These are phyloP conservation scores for Rhyacichthys aspro DNA, from an alignment of 2,797 vertebrate species.

Conservation along the genomic window DNA sequence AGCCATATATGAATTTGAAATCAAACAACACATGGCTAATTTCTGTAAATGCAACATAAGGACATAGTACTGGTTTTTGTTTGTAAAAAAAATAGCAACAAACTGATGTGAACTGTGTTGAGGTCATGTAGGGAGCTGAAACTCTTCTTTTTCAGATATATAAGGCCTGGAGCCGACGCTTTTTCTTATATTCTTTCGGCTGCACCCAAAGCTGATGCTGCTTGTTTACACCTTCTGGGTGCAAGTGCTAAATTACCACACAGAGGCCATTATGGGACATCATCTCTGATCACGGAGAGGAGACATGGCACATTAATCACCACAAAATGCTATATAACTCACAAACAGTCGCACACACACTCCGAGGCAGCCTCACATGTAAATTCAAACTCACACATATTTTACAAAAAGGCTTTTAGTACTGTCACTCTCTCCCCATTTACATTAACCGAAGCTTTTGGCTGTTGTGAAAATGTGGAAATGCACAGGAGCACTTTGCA, in stretches of 20 bases:
- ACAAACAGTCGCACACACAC: not conserved
- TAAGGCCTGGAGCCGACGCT: not conserved
- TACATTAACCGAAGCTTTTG: conserved; percentile 1
- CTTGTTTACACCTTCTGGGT: conserved; percentile 39
- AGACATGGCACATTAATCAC: conserved; percentile 54
- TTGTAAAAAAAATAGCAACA: too few relatives aligned
- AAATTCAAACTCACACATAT: conserved; percentile 3
- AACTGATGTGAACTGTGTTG: not conserved
- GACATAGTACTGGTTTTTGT: too few relatives aligned
- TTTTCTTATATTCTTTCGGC: conserved; percentile 15
- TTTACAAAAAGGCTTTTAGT: not conserved
- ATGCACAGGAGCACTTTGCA: conserved; percentile 11
- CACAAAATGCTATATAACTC: conserved; percentile 28
- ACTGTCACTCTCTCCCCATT: not conserved
- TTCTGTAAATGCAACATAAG: too few relatives aligned
- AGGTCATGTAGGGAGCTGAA: conserved; percentile 6
- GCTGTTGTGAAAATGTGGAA: conserved; percentile 13
- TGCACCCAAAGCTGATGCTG: conserved; percentile 13
- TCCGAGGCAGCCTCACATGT: not conserved
- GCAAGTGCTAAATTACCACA: conserved; percentile 39
- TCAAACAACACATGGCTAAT: too few relatives aligned
- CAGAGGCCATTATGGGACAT: conserved; percentile 48
- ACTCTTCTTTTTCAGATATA: not conserved
- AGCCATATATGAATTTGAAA: too few relatives aligned
- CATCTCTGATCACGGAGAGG: conserved; percentile 37